Evolutionary conservation across 2,113 vertebrate species (phyloP), one percentile per base, ranked within the genome.

Genomic region (Myrmophylax atrothorax): DNA sequence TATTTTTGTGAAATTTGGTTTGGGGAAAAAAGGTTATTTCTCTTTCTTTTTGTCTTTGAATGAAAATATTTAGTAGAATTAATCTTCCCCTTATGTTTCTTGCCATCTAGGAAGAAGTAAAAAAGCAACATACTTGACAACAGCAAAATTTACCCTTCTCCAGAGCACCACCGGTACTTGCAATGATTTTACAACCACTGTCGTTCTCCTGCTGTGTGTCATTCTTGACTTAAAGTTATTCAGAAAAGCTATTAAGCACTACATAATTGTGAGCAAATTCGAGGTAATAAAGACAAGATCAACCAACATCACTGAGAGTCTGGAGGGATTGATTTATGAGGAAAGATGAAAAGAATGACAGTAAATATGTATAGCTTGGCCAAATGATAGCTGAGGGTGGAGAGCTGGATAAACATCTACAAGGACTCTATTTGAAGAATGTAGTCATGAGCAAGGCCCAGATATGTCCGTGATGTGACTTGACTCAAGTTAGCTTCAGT

Each of bases 231-330:
- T 94, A 38, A 95, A 95, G 56, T 75, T 93, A 85, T 82, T 91
- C 91, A 91, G 77, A 84, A 96, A 94, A 94, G 63, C 78, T 95
- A 89, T 93, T 91, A 95, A 87, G n/a, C n/a, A 66, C 74, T 73
- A 85, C 70, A 69, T 89, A 96, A 96, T 87, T 97, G 96, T 97
- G 93, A 97, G 90, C 96, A 98, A 95, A 97, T 96, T 96, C 87
- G 82, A 95, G 87, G 87, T 72, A 96, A 97, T 97, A 98, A 97
- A 98, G 96, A 95, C 89, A 98, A 97, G 90, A 96, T 95, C 85
- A 96, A 90, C 49, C 49, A 96, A 93, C 86, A 95, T 96, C 96
- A 97, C 84, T 96, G 96, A 97, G 94, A 93, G 94, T 85, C 81
- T 97, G 52, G 85, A 97, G 78, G 75, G 91, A 96, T 69, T 97